phyloP scores from a whole-genome alignment of 2,888 invertebrate genomes.

The Drosophila pullipes region DNA sequence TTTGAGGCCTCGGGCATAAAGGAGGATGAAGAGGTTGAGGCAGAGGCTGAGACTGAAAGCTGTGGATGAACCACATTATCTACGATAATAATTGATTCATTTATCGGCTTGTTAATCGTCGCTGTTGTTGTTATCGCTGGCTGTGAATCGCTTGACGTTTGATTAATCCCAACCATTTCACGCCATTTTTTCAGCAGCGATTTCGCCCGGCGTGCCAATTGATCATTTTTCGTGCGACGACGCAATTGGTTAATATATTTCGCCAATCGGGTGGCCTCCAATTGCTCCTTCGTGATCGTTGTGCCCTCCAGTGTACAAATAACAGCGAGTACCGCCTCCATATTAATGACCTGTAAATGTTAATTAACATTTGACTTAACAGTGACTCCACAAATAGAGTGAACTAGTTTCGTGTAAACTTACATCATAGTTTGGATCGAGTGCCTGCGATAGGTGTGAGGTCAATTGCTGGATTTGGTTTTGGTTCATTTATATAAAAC shows the following conservation, averaged over 20 bases:
- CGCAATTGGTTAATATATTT: constrained; percentile 96
- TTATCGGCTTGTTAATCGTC: neutral
- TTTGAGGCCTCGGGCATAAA: neutral
- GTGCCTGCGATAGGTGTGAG: constrained; percentile 97
- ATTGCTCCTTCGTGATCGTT: constrained; percentile 84
- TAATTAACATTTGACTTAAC: neutral
- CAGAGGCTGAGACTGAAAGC: neutral
- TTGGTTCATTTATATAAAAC: constrained; percentile 89
- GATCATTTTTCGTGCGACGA: constrained; percentile 93
- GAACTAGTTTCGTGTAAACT: constrained; percentile 85
- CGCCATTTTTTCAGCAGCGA: constrained; percentile 97
- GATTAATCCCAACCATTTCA: constrained; percentile 90
- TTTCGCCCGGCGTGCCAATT: constrained; percentile 95
- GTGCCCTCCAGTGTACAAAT: constrained; percentile 97
- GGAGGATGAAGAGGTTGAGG: neutral
- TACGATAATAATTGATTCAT: neutral
- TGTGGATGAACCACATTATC: neutral
- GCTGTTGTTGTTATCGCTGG: constrained; percentile 10
- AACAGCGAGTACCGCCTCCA: constrained; percentile 96
- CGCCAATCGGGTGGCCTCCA: constrained; percentile 95
- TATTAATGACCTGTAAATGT: constrained; percentile 93
- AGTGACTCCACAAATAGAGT: neutral
- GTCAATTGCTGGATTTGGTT: constrained; percentile 94
- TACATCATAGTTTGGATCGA: constrained; percentile 99
- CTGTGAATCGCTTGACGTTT: constrained; percentile 52